Evolutionary conservation across 2,888 invertebrate genomes (phyloP).

Genomic region (Lepidochrysops patricia): DNA sequence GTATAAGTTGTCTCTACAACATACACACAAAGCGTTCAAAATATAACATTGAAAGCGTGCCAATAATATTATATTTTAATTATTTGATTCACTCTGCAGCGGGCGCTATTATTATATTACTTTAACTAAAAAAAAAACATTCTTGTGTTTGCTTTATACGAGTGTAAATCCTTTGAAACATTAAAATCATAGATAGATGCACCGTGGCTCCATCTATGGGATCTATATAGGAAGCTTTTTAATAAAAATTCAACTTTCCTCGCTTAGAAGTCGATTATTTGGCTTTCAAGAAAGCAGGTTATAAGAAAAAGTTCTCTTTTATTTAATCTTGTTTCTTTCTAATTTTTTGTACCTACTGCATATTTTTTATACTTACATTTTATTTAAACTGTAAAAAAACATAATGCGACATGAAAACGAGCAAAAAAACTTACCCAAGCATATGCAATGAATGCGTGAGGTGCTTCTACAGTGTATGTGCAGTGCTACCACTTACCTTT

Average conservation of each 20-base stretch:
- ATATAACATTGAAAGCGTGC: background rate
- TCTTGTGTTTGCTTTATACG: too few relatives aligned
- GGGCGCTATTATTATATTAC: too few relatives aligned
- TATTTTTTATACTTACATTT: conserved; percentile 6
- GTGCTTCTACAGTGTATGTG: background rate
- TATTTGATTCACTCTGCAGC: background rate
- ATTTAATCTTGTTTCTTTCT: background rate
- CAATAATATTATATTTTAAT: background rate
- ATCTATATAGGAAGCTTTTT: background rate
- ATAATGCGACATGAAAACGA: conserved; percentile 27
- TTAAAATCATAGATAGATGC: too few relatives aligned
- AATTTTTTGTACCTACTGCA: background rate
- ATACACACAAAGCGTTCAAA: background rate
- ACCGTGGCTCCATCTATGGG: background rate
- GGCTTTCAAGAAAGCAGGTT: conserved; percentile 7
- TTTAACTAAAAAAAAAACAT: too few relatives aligned
- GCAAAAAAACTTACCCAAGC: conserved; percentile 48
- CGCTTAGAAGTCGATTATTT: background rate
- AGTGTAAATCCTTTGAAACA: too few relatives aligned
- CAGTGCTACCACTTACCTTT: conserved; percentile 1
- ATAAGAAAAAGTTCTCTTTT: background rate
- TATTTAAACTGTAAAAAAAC: background rate
- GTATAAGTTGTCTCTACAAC: background rate
- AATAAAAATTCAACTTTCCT: background rate
- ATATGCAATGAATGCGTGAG: background rate